Conservation (phyloP, 2,113 vertebrate species). For the Fregetta grallaria region DNA sequence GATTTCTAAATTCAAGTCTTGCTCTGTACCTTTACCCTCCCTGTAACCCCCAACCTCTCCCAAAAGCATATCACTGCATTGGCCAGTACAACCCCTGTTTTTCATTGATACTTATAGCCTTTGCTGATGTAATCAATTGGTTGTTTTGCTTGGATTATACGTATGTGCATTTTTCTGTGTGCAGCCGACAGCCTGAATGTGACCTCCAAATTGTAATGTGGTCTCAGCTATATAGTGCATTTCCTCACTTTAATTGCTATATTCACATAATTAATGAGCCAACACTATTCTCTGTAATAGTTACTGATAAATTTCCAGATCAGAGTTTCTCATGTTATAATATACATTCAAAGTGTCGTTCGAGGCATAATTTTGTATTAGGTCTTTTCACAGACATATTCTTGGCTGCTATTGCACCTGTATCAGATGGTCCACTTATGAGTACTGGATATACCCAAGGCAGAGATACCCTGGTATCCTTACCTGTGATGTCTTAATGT, state of each 20-base stretch:
- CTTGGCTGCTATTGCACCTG: not conserved
- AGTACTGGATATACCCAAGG: not conserved
- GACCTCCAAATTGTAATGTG: not conserved
- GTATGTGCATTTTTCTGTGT: not conserved
- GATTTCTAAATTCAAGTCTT: not conserved
- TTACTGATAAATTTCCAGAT: not conserved
- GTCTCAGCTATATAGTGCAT: not conserved
- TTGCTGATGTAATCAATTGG: not conserved
- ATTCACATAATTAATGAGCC: not conserved
- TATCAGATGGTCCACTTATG: not conserved
- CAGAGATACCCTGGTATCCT: not conserved
- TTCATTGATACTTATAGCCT: not conserved
- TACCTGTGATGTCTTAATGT: not conserved
- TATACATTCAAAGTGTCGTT: not conserved
- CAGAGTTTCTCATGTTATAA: not conserved
- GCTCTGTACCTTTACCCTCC: not conserved
- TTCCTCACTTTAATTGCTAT: not conserved
- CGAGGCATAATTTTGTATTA: not conserved
- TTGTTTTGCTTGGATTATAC: not conserved
- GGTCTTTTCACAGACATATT: not conserved
- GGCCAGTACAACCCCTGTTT: not conserved
- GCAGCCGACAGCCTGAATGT: not conserved
- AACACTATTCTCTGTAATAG: not conserved
- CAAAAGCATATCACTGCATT: not conserved
- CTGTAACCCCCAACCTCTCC: not conserved